Conservation (phyloP, 2,797 vertebrate genomes). For the Chaenodraco wilsoni region DNA sequence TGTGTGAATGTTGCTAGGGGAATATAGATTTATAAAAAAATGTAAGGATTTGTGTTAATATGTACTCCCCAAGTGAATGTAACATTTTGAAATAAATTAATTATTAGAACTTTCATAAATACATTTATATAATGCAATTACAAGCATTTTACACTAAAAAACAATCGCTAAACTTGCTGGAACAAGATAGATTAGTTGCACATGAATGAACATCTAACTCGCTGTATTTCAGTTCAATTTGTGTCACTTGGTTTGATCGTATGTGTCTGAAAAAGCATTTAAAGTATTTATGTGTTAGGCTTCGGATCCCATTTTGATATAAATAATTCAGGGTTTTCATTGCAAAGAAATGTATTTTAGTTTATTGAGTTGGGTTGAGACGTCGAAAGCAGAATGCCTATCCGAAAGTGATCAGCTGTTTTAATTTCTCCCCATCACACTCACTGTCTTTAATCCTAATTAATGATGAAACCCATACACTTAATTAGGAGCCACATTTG, state of each 20-base stretch:
- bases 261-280: not conserved
- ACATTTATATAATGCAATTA: not conserved
- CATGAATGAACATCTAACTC: no score
- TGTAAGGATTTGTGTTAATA: not conserved
- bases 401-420: not conserved
- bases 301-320: not conserved
- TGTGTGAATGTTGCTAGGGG: not conserved
- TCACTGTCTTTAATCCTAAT: slow-evolving; percentile 24
- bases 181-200: no score
- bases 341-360: not conserved
- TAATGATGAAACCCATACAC: slow-evolving; percentile 40
- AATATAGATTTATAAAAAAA: not conserved
- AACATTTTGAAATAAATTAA: not conserved
- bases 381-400: not conserved
- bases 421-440: slow-evolving; percentile 7
- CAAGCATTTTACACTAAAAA: not conserved
- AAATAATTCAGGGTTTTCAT: slow-evolving; percentile 6
- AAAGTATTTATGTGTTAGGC: not conserved
- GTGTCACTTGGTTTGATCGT: not conserved
- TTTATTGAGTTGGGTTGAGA: not conserved
- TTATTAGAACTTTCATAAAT: not conserved
- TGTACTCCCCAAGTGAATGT: not conserved
- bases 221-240: not conserved
- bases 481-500: slow-evolving; percentile 31
- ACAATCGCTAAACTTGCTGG: not conserved